phyloP scores from a whole-genome alignment of 2,797 vertebrate genomes.

The Dicrostonyx torquatus region DNA sequence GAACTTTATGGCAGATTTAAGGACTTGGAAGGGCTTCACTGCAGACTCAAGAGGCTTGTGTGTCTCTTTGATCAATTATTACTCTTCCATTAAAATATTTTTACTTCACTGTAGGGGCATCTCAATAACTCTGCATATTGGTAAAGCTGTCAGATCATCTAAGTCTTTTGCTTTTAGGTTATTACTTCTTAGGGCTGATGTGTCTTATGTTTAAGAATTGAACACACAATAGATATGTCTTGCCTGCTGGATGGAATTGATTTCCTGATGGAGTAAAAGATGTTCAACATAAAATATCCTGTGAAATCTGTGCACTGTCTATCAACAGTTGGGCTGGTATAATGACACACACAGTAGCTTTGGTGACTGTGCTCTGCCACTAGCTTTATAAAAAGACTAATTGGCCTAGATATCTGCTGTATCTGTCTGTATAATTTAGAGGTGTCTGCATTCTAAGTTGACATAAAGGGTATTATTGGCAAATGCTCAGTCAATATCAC shows the following conservation, averaged over 20 bases:
- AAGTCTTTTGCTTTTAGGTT: constrained; percentile 71
- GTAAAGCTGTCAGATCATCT: constrained; percentile 64
- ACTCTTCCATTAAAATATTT: constrained; percentile 79
- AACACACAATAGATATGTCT: constrained; percentile 8
- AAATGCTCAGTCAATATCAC: background rate
- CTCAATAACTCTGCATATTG: constrained; percentile 67
- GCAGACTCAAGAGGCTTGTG: constrained; percentile 47
- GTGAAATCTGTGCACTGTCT: background rate
- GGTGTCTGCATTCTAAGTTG: background rate
- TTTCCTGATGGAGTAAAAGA: background rate
- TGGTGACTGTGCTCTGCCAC: background rate
- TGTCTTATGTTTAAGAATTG: constrained; percentile 55
- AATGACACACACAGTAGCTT: background rate
- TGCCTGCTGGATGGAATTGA: background rate
- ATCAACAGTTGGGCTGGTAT: background rate
- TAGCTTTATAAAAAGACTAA: background rate
- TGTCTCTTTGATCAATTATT: constrained; percentile 80
- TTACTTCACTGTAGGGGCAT: constrained; percentile 73
- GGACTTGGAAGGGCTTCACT: constrained; percentile 53
- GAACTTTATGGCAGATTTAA: constrained; percentile 71
- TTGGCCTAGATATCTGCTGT: background rate
- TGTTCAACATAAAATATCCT: constrained; percentile 43
- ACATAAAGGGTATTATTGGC: background rate
- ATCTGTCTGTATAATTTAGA: background rate
- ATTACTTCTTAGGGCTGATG: constrained; percentile 47